Evolutionary conservation across 92 coral and sea anemone genomes (phyloP), one percentile per base, ranked within the genome.

Genomic region (Porites evermanni): DNA sequence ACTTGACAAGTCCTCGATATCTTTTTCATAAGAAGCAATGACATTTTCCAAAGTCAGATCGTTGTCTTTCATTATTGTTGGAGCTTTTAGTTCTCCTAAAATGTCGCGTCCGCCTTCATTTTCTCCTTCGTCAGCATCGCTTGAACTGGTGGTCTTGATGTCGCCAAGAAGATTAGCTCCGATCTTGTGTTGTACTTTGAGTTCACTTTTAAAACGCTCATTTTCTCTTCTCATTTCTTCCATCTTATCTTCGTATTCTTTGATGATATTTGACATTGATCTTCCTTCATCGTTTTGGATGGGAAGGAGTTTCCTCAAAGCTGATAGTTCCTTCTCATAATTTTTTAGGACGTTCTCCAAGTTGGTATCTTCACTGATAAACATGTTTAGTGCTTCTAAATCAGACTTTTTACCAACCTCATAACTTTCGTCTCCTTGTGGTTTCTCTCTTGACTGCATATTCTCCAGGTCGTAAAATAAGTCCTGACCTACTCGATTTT

Each of bases 11-110:
- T 56, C 59, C 8, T 72, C 78, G 10, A 93, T 86, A 16, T 93
- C 90, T 58, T 80, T 84, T 44, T 93, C 94, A 51, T 84, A 84
- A 18, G 73, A 60, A 13, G 81, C 71, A 67, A 91, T 75, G 12
- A 77, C 75, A 16, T 81, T 84, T 63, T 93, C 87, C 14, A 90
- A 80, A 10, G 87, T 54, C 14, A 77, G 77, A 14, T 76, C 81
- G 12, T 82, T 70, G 53, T 68, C 56, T 12, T 80, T 67, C 80
- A 86, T 72, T 38, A 80, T 13, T n/a, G 79, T 73, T 23, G 85
- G 70, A 12, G 84, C 84, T 52, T 26, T 19, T 29, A 83, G 19
- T 67, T 58, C 53, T 59, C 21, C 24, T 47, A 66, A 58, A 12
- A 44, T 59, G 54, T 76, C 78, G 17, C 38, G 14, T 14, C 61